Percentiles rank a stretch among this genome's conserved stretches.
Conservation (phyloP, 2,113 vertebrate genomes). For the Sinocyclocheilus anshuiensis region DNA sequence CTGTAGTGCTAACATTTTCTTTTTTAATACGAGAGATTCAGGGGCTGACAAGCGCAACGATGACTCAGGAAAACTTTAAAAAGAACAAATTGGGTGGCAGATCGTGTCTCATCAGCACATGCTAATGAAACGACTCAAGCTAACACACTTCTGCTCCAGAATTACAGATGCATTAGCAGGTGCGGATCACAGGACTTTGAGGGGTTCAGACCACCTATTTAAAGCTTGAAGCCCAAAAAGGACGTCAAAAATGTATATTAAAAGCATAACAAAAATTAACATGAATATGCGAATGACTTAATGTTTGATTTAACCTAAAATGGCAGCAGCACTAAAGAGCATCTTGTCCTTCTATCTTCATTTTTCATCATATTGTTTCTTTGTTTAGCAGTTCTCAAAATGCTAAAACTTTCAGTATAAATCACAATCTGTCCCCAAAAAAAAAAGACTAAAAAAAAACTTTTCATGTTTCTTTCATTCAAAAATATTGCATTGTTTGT, state of each 20-base stretch:
- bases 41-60: neutral
- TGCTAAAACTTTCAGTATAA: neutral
- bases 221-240: neutral
- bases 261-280: neutral
- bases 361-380: neutral
- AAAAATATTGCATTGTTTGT: too few relatives aligned
- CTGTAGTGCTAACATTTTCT: conserved; percentile 20
- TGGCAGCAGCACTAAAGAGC: neutral
- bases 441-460: too few relatives aligned
- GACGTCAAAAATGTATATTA: neutral
- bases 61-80: conserved; percentile 14
- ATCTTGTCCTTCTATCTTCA: neutral
- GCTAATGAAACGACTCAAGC: neutral
- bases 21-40: neutral
- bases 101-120: neutral
- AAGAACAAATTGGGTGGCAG: neutral
- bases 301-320: neutral
- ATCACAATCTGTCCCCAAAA: neutral
- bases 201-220: neutral
- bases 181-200: neutral
- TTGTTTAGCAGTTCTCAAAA: neutral
- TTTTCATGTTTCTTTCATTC: neutral
- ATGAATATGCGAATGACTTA: neutral
- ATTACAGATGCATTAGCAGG: neutral
- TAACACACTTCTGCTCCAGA: neutral